These are phyloP conservation scores for Thecophora atra DNA, from an alignment of 2,888 invertebrate species.

Conservation along the genomic window DNA sequence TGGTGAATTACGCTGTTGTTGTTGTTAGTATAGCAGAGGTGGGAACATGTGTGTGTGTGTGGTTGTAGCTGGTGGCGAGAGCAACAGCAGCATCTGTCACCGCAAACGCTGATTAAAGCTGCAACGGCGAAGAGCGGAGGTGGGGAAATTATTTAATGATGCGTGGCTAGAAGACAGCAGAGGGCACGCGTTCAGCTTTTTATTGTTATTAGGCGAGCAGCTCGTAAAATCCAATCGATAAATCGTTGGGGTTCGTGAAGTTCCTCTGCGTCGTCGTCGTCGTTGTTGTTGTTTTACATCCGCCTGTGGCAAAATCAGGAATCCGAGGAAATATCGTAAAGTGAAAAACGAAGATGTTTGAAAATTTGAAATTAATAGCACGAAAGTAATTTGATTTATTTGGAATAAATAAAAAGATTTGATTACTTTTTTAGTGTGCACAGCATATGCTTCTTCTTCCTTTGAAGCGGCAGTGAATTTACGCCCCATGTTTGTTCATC, in stretches of 20 bases:
- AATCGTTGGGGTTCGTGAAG: slow-evolving; percentile 18
- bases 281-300: slow-evolving; percentile 27
- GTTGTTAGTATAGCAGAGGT: slow-evolving; percentile 23
- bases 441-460: slow-evolving; percentile 12
- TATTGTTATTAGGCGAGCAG: slow-evolving; percentile 46
- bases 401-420: slow-evolving; percentile 43
- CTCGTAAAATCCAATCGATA: slow-evolving; percentile 41
- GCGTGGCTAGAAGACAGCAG: slow-evolving; percentile 51
- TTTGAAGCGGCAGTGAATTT: background rate
- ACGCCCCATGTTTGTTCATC: background rate
- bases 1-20: slow-evolving; percentile 27
- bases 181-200: slow-evolving; percentile 32
- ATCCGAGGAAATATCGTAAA: slow-evolving; percentile 32
- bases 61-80: slow-evolving; percentile 20
- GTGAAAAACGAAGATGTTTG: slow-evolving; percentile 37
- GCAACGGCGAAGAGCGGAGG: background rate
- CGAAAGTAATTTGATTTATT: slow-evolving; percentile 47
- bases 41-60: slow-evolving; percentile 17
- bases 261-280: background rate
- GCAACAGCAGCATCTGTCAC: slow-evolving; percentile 29
- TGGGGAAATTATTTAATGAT: slow-evolving; percentile 60
- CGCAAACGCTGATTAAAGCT: slow-evolving; percentile 8
- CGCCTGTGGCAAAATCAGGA: slow-evolving; percentile 37
- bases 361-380: slow-evolving; percentile 52
- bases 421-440: slow-evolving; percentile 40